These are phyloP conservation scores for Aeoliscus strigatus DNA, from an alignment of 2,797 vertebrate species.

Conservation along the genomic window DNA sequence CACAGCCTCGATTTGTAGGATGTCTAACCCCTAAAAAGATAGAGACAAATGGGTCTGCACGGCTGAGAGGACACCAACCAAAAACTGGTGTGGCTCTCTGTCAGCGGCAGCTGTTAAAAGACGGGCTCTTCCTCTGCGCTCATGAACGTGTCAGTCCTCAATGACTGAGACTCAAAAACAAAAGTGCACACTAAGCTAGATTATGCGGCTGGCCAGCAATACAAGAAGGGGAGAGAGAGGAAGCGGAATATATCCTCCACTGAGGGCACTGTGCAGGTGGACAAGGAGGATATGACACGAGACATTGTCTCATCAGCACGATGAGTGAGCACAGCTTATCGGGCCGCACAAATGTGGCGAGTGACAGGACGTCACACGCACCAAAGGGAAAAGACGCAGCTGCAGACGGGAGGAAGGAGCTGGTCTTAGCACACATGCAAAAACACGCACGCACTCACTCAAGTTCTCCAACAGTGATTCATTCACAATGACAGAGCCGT, in stretches of 20 bases:
- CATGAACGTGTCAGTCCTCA: constrained; percentile 56
- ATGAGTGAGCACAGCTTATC: constrained; percentile 46
- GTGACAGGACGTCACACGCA: constrained; percentile 17
- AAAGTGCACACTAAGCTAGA: constrained; percentile 47
- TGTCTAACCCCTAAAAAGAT: too few species aligned
- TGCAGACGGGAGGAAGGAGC: constrained; percentile 11
- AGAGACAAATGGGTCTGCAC: too few species aligned
- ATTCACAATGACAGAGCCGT: constrained; percentile 71
- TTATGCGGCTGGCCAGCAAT: constrained; percentile 39
- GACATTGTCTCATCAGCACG: constrained; percentile 37
- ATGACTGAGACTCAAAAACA: constrained; percentile 46
- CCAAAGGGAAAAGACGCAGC: constrained; percentile 23
- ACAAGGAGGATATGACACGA: constrained; percentile 47
- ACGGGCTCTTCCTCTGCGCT: constrained; percentile 60
- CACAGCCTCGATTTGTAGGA: too few species aligned
- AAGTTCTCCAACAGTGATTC: constrained; percentile 55
- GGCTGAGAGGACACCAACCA: too few species aligned
- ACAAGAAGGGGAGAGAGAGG: constrained; percentile 26
- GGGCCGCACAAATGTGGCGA: constrained; percentile 21
- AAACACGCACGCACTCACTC: constrained; percentile 14
- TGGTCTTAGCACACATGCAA: constrained; percentile 30
- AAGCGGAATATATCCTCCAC: constrained; percentile 26
- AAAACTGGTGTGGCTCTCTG: constrained; percentile 44
- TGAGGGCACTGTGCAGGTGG: constrained; percentile 49
- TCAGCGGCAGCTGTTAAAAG: constrained; percentile 61